Conservation (phyloP, 92 coral and sea anemone species). For the Plumapathes pennacea region DNA sequence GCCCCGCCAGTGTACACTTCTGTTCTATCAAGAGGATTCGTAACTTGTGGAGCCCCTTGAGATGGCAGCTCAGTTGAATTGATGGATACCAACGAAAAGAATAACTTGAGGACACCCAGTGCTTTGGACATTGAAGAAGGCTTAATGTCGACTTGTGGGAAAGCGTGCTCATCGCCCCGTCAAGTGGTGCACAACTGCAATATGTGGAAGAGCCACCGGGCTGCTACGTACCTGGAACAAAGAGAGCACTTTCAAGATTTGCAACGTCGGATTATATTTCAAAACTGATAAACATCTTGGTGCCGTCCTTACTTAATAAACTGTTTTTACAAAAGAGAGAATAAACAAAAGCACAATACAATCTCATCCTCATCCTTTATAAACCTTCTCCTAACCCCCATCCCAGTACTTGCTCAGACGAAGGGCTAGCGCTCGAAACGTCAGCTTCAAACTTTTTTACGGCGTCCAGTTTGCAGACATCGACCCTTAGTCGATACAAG, state of each 20-base stretch:
- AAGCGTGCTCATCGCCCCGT: slow-evolving; percentile 10
- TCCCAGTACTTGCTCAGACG: no score
- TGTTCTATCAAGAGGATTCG: slow-evolving; percentile 10
- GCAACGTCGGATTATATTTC: no score
- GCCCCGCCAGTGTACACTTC: slow-evolving; percentile 48
- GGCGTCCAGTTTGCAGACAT: no score
- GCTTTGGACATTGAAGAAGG: slow-evolving; percentile 88
- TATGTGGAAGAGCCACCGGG: not conserved
- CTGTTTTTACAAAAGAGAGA: not conserved
- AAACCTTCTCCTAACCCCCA: no score
- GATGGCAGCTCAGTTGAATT: slow-evolving; percentile 64
- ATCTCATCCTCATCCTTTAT: no score
- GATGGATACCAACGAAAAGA: slow-evolving; percentile 73
- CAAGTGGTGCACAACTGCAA: not conserved
- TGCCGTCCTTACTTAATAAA: not conserved
- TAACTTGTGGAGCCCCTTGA: slow-evolving; percentile 1
- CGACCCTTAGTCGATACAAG: no score
- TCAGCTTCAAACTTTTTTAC: no score
- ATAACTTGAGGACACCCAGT: slow-evolving; percentile 75
- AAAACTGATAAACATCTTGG: no score
- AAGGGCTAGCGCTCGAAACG: no score
- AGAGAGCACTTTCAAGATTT: not conserved
- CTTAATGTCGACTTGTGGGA: slow-evolving; percentile 35
- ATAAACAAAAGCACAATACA: no score
- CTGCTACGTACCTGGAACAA: not conserved